Evolutionary conservation across 2,888 invertebrate genomes (phyloP).

Genomic region (Yponomeuta evonymella): DNA sequence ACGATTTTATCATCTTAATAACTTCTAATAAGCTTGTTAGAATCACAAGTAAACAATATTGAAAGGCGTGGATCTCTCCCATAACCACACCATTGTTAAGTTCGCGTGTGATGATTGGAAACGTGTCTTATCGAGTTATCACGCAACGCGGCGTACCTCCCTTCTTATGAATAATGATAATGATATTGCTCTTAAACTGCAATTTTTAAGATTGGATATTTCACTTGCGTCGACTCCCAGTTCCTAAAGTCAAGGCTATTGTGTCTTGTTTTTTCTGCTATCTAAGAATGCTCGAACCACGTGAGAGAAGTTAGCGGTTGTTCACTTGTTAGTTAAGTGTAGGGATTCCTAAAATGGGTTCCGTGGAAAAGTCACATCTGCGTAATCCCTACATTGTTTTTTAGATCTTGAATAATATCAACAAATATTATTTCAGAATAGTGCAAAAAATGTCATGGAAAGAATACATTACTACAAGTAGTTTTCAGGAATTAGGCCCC

Average conservation of each 20-base stretch:
- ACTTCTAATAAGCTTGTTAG: conserved; percentile 8
- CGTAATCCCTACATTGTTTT: too few relatives aligned
- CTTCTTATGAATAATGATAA: conserved; percentile 40
- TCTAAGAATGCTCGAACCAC: not conserved
- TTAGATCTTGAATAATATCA: too few relatives aligned
- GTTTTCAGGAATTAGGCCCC: too few relatives aligned
- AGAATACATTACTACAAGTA: too few relatives aligned
- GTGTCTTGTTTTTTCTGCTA: not conserved
- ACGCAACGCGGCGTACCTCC: conserved; percentile 34
- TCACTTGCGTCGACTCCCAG: not conserved
- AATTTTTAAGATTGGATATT: conserved; percentile 12
- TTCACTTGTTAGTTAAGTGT: too few relatives aligned
- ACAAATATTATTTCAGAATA: too few relatives aligned
- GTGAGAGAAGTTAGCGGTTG: too few relatives aligned
- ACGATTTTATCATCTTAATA: not conserved
- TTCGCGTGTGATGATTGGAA: conserved; percentile 61
- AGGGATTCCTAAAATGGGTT: too few relatives aligned
- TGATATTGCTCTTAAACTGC: conserved; percentile 32
- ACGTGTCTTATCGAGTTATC: conserved; percentile 76
- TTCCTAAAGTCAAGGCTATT: not conserved
- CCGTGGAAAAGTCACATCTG: too few relatives aligned
- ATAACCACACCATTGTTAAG: conserved; percentile 44
- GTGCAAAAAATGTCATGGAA: too few relatives aligned
- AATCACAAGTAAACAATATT: conserved; percentile 3
- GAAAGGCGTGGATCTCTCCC: conserved; percentile 30